A percentile compares a stretch with the other conserved stretches of the same genome.
Conservation (phyloP, 2,113 vertebrate genomes). For the Pyrgilauda ruficollis region DNA sequence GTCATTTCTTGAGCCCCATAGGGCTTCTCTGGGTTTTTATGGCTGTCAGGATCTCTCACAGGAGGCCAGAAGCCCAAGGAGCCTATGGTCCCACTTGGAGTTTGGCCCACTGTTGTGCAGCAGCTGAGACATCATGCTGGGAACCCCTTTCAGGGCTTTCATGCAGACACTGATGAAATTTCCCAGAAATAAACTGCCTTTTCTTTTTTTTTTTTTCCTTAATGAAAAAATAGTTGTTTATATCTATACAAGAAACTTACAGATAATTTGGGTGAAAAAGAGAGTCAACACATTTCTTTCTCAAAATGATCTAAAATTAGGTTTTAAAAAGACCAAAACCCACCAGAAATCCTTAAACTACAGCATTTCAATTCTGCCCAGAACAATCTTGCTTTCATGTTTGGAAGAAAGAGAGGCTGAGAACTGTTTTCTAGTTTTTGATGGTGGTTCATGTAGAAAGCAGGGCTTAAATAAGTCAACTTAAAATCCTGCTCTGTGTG, state of each 20-base stretch:
- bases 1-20: not conserved
- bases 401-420: not conserved
- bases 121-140: not conserved
- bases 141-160: not conserved
- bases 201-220: too few relatives aligned
- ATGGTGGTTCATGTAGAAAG: not conserved
- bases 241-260: not conserved
- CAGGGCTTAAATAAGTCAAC: not conserved
- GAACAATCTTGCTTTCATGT: not conserved
- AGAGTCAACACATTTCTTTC: not conserved
- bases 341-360: not conserved
- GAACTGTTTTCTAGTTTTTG: not conserved
- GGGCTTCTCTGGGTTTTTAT: not conserved
- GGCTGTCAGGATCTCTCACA: not conserved
- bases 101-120: not conserved
- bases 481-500: not conserved
- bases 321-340: not conserved
- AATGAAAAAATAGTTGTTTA: not conserved
- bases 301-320: not conserved
- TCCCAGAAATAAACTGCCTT: not conserved
- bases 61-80: not conserved
- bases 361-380: not conserved
- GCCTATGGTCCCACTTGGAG: not conserved
- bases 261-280: not conserved
- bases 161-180: not conserved